Conservation (phyloP, 92 coral and sea anemone species). For the Pocillopora meandrina region DNA sequence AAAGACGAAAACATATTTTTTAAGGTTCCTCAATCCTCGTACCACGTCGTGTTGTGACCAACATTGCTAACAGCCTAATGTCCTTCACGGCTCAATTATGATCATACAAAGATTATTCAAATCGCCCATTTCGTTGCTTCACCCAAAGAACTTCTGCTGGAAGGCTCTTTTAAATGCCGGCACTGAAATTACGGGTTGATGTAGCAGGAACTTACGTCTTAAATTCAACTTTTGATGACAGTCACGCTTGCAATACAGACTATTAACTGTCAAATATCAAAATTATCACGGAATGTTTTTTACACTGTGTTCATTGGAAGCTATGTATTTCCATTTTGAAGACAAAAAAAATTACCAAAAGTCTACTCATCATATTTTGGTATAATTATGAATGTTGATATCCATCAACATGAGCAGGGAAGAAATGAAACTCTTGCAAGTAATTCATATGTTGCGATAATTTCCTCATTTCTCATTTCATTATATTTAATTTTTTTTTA, state of each 20-base stretch:
- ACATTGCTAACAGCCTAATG: too few relatives aligned
- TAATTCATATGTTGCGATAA: slow-evolving; percentile 24
- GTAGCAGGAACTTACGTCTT: not conserved
- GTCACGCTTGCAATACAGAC: too few relatives aligned
- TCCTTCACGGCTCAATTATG: not conserved
- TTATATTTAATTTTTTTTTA: slow-evolving; percentile 15
- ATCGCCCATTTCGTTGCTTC: not conserved
- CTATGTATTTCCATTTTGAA: not conserved
- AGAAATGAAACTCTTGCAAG: not conserved
- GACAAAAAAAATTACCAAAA: not conserved
- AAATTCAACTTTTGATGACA: not conserved
- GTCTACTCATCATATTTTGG: not conserved
- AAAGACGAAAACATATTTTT: too few relatives aligned
- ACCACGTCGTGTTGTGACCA: too few relatives aligned
- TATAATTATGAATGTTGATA: slow-evolving; percentile 4
- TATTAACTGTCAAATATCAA: not conserved
- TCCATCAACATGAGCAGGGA: not conserved
- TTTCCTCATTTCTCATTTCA: slow-evolving; percentile 31
- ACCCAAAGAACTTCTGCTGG: not conserved
- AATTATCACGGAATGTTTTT: not conserved
- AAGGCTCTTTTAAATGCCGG: not conserved
- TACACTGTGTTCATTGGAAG: not conserved
- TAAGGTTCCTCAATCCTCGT: too few relatives aligned
- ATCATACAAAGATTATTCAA: not conserved
- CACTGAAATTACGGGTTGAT: not conserved